These are phyloP conservation scores for Triops longicaudatus DNA, from an alignment of 1,140 invertebrate genomes.

Conservation along the genomic window DNA sequence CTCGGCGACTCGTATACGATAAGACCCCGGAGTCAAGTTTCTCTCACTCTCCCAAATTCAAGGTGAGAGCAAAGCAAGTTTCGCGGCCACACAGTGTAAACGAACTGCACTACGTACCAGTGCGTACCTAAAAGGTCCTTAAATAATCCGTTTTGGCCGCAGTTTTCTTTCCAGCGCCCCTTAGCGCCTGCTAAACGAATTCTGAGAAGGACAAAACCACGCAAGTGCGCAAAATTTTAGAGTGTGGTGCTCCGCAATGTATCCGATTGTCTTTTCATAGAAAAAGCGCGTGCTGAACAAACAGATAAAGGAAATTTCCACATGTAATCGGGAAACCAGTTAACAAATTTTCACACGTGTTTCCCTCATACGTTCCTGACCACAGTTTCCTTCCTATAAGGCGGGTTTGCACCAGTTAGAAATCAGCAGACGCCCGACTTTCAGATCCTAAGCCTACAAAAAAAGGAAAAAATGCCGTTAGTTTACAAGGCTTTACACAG, in stretches of 20 bases:
- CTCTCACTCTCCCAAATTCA: not conserved
- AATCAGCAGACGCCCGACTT: not conserved
- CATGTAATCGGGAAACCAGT: not conserved
- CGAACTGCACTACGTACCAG: not conserved
- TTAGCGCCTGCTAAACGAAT: not conserved
- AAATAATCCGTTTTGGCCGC: not conserved
- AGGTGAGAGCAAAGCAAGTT: not conserved
- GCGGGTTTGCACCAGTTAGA: not conserved
- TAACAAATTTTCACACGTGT: not conserved
- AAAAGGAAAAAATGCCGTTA: not conserved
- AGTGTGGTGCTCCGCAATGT: not conserved
- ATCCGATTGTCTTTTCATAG: not conserved
- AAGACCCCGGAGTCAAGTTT: not conserved
- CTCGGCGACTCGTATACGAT: not conserved
- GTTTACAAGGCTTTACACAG: not conserved
- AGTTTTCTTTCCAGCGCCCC: not conserved
- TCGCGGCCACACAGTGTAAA: not conserved
- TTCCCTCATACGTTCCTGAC: not conserved
- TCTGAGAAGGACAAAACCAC: not conserved
- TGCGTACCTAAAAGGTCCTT: not conserved
- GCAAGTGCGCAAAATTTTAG: not conserved
- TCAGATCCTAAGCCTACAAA: not conserved
- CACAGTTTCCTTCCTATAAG: not conserved
- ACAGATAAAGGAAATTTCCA: not conserved
- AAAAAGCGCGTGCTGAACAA: not conserved